Evolutionary conservation across 64 coral and sea anemone species (phyloP).

Genomic region (Montipora foliosa): DNA sequence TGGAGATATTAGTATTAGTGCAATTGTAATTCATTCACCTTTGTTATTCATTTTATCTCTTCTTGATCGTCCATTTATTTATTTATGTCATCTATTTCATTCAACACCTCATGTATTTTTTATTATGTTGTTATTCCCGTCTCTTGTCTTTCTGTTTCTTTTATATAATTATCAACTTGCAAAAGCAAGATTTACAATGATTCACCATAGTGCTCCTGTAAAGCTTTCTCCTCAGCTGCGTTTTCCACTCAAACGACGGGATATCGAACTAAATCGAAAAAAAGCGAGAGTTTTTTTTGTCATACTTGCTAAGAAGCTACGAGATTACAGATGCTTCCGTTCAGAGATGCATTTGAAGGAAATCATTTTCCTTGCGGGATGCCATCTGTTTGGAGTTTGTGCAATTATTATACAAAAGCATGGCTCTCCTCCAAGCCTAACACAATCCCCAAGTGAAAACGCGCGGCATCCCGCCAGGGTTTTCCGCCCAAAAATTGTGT

Average conservation of each 20-base stretch:
- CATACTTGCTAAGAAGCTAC: constrained; percentile 78
- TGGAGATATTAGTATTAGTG: constrained; percentile 92
- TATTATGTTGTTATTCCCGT: constrained; percentile 97
- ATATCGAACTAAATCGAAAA: constrained; percentile 33
- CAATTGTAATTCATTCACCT: constrained; percentile 94
- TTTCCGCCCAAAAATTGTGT: constrained; percentile 36
- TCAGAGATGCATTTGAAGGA: constrained; percentile 91
- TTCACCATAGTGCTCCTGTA: background rate
- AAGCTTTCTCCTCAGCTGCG: constrained; percentile 16
- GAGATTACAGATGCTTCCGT: constrained; percentile 96
- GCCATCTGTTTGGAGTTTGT: constrained; percentile 82
- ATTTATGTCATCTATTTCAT: constrained; percentile 98
- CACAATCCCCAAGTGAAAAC: constrained; percentile 5
- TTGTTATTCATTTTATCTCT: constrained; percentile 99
- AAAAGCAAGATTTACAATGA: constrained; percentile 82
- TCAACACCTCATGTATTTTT: constrained; percentile 98
- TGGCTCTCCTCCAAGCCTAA: constrained; percentile 47
- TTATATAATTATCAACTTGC: constrained; percentile 96
- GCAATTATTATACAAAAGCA: constrained; percentile 81
- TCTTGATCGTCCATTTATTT: constrained; percentile 99
- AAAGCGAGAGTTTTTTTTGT: constrained; percentile 36
- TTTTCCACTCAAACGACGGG: constrained; percentile 25
- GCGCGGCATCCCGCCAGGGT: constrained; percentile 5
- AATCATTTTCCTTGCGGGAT: constrained; percentile 99
- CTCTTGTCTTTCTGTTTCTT: constrained; percentile 95